Conservation (phyloP, 2,888 invertebrate genomes). For the Dryocosmus kuriphilus region DNA sequence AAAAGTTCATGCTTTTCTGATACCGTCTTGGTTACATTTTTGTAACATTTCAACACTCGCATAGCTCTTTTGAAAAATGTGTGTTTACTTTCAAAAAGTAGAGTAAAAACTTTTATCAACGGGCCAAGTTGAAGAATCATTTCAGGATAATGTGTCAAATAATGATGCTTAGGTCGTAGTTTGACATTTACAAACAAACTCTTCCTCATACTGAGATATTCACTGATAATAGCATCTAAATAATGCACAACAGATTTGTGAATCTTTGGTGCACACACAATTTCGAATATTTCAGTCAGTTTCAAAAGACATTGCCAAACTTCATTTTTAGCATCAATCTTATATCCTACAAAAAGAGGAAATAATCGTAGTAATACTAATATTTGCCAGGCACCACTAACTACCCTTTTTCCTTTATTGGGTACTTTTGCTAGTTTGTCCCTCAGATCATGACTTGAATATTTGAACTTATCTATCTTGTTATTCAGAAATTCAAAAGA, state of each 20-base stretch:
- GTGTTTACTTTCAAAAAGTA: constrained; percentile 64
- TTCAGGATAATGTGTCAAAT: constrained; percentile 52
- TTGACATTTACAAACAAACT: constrained; percentile 44
- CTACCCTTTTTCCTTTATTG: too few relatives aligned
- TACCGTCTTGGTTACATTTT: constrained; percentile 47
- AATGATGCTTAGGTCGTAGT: constrained; percentile 58
- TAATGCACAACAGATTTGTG: constrained; percentile 51
- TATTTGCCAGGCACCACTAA: too few relatives aligned
- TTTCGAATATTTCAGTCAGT: constrained; percentile 58
- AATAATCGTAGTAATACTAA: constrained; percentile 51
- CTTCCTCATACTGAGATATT: constrained; percentile 51
- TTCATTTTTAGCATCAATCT: constrained; percentile 51
- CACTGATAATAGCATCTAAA: constrained; percentile 46
- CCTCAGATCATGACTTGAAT: too few relatives aligned
- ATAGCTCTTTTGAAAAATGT: constrained; percentile 59
- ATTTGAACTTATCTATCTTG: too few relatives aligned
- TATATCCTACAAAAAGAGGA: constrained; percentile 50
- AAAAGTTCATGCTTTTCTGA: constrained; percentile 48
- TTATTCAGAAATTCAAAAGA: too few relatives aligned
- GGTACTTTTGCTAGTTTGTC: too few relatives aligned
- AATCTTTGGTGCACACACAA: constrained; percentile 55
- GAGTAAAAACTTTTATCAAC: constrained; percentile 53
- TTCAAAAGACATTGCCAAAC: constrained; percentile 52
- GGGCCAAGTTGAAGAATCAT: constrained; percentile 55
- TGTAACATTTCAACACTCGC: constrained; percentile 49